Evolutionary conservation across 1,140 invertebrate genomes (phyloP).

Genomic region (Vanessa atalanta): DNA sequence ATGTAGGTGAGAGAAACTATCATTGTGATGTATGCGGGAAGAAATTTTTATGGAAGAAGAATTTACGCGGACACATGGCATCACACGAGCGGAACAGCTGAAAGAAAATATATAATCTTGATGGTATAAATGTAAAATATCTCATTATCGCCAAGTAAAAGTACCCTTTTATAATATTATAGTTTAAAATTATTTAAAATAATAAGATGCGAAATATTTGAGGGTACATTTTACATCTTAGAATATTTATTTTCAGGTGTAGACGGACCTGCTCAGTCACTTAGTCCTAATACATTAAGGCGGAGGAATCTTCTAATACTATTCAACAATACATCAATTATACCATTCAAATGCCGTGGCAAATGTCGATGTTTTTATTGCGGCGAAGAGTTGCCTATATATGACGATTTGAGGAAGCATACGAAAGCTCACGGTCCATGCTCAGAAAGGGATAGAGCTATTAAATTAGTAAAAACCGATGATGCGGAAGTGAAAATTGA

Average conservation of each 20-base stretch:
- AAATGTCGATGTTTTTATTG: constrained; percentile 70
- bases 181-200: neutral
- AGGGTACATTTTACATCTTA: constrained; percentile 39
- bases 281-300: constrained; percentile 37
- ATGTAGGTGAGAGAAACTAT: constrained; percentile 87
- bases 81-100: constrained; percentile 47
- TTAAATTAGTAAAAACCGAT: constrained; percentile 57
- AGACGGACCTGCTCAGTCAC: constrained; percentile 22
- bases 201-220: constrained; percentile 11
- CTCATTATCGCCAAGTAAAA: constrained; percentile 15
- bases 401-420: constrained; percentile 63
- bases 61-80: constrained; percentile 58
- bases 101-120: neutral
- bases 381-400: constrained; percentile 51
- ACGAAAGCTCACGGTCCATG: constrained; percentile 60
- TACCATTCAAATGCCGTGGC: constrained; percentile 71
- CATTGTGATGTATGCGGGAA: constrained; percentile 85
- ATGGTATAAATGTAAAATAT: neutral
- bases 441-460: constrained; percentile 52
- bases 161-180: constrained; percentile 14
- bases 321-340: constrained; percentile 67
- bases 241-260: constrained; percentile 64
- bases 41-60: constrained; percentile 74
- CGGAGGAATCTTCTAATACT: constrained; percentile 47
- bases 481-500: constrained; percentile 66